A percentile compares a stretch with the other conserved stretches of the same genome.
Evolutionary conservation across 1,140 invertebrate genomes (phyloP).

Genomic region (Medauroidea extradentata): DNA sequence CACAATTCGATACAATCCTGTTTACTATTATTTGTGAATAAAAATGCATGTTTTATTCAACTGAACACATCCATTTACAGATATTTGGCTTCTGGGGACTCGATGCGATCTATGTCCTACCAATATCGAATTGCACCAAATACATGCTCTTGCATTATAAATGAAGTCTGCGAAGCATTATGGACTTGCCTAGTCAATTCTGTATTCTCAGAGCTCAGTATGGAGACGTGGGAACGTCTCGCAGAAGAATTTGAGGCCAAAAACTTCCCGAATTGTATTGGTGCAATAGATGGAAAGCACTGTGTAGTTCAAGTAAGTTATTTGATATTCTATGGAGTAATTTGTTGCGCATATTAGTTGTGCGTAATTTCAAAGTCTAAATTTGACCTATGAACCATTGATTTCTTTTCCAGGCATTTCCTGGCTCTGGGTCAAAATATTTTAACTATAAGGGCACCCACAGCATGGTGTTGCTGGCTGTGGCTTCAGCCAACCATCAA

Average conservation of each 20-base stretch:
- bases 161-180: background rate
- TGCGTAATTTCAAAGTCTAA: too few relatives aligned
- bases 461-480: conserved; percentile 42
- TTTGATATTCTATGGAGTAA: background rate
- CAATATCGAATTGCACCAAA: background rate
- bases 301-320: conserved; percentile 22
- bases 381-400: too few relatives aligned
- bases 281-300: conserved; percentile 44
- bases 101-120: background rate
- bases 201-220: background rate
- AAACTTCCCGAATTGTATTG: conserved; percentile 38
- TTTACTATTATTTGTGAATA: too few relatives aligned
- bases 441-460: conserved; percentile 44
- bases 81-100: background rate
- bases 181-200: background rate
- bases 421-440: conserved; percentile 31
- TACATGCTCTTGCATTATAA: background rate
- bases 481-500: conserved; percentile 40
- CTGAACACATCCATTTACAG: background rate
- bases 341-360: too few relatives aligned
- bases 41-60: background rate
- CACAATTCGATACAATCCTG: too few relatives aligned
- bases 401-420: background rate
- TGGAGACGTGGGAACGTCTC: conserved; percentile 19
- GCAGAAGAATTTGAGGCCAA: conserved; percentile 31